Conservation (phyloP, 2,888 invertebrate genomes). For the Lamellibrachia satsuma region DNA sequence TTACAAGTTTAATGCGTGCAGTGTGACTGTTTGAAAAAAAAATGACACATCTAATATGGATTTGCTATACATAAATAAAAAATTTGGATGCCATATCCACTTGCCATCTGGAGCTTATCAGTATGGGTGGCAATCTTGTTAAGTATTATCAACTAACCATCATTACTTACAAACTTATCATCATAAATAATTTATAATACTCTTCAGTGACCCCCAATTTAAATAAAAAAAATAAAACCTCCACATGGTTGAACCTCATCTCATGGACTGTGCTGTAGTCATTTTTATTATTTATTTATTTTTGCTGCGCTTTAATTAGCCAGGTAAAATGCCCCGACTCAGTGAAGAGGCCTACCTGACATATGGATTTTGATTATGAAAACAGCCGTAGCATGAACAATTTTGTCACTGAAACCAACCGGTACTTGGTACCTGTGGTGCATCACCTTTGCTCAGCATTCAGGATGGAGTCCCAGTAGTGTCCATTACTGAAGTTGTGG, state of each 20-base stretch:
- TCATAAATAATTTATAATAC: no score
- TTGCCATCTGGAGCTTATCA: no score
- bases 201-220: no score
- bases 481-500: not conserved
- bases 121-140: no score
- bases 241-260: not conserved
- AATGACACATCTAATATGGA: no score
- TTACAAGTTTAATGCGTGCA: no score
- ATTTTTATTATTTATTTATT: not conserved
- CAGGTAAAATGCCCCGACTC: not conserved
- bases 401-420: not conserved
- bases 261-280: not conserved
- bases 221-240: no score
- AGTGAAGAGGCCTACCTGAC: not conserved
- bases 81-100: no score
- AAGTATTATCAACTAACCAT: no score
- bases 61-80: no score
- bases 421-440: not conserved
- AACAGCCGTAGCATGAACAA: not conserved
- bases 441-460: not conserved
- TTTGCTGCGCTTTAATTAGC: not conserved
- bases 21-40: no score
- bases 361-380: not conserved
- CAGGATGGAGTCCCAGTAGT: not conserved
- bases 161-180: no score